Conservation (phyloP, 2,888 invertebrate genomes). For the Sabatieria punctata region DNA sequence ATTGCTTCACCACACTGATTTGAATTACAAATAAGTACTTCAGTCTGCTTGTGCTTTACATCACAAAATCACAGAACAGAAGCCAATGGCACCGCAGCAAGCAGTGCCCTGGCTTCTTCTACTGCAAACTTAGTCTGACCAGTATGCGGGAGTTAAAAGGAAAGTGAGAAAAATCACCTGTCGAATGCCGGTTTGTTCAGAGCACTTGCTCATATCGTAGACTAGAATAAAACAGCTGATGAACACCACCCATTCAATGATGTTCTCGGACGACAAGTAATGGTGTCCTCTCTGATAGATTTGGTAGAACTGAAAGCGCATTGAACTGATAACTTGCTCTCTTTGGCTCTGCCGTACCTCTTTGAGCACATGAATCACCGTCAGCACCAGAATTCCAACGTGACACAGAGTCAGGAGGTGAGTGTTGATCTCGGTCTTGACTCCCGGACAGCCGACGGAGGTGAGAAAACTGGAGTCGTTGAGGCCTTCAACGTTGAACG, state of each 20-base stretch:
- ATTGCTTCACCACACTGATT: too few species aligned
- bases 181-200: conserved; percentile 31
- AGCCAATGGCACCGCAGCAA: too few species aligned
- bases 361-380: conserved; percentile 33
- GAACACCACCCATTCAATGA: conserved; percentile 39
- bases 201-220: conserved; percentile 34
- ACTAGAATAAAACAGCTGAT: conserved; percentile 36
- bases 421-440: conserved; percentile 5
- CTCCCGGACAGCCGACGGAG: too few species aligned
- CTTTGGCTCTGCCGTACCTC: conserved; percentile 26
- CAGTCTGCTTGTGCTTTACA: too few species aligned
- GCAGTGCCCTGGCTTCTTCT: too few species aligned
- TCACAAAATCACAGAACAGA: too few species aligned
- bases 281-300: conserved; percentile 33
- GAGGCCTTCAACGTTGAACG: background rate
- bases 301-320: conserved; percentile 33
- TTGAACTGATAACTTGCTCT: background rate
- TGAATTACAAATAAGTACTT: too few species aligned
- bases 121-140: too few species aligned
- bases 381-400: conserved; percentile 33
- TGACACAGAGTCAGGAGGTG: conserved; percentile 20
- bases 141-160: too few species aligned
- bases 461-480: too few species aligned
- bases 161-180: too few species aligned
- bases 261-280: conserved; percentile 38